Percentiles rank a stretch among this genome's conserved stretches.
phyloP scores from a whole-genome alignment of 2,797 vertebrate genomes.

The Valencia hispanica region DNA sequence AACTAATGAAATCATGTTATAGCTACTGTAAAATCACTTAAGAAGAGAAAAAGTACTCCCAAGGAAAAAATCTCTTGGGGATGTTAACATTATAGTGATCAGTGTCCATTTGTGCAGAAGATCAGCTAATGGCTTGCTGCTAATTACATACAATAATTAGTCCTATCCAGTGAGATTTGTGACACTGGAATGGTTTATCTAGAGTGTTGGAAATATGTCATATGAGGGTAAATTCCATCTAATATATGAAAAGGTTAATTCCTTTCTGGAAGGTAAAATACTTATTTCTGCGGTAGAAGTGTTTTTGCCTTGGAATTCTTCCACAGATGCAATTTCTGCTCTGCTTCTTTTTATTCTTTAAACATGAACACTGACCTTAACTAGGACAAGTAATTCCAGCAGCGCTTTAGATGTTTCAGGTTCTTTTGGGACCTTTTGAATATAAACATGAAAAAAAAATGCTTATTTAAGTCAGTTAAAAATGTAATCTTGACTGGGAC shows the following conservation, averaged over 20 bases:
- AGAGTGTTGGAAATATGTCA: constrained; percentile 36
- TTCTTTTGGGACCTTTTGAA: neutral
- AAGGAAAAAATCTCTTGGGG: constrained; percentile 22
- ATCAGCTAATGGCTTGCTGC: constrained; percentile 50
- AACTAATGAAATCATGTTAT: constrained; percentile 21
- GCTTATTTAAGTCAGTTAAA: no score
- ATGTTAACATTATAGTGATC: constrained; percentile 24
- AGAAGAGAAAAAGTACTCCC: neutral
- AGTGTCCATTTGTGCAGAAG: constrained; percentile 47
- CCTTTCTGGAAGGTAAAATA: constrained; percentile 35
- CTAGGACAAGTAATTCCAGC: neutral
- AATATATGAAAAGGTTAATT: constrained; percentile 13
- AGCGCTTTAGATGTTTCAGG: neutral
- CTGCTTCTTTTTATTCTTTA: neutral
- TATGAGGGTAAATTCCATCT: constrained; percentile 32
- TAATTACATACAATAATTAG: constrained; percentile 70
- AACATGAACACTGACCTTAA: neutral
- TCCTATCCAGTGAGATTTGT: constrained; percentile 56
- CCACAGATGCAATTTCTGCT: neutral
- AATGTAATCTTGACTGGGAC: neutral
- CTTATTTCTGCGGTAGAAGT: neutral
- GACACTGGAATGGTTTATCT: constrained; percentile 38
- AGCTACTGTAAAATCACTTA: constrained; percentile 7
- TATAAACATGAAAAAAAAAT: neutral
- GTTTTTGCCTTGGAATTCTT: neutral